Evolutionary conservation across 2,888 invertebrate species (phyloP).

Genomic region (Drosophila percnosoma): DNA sequence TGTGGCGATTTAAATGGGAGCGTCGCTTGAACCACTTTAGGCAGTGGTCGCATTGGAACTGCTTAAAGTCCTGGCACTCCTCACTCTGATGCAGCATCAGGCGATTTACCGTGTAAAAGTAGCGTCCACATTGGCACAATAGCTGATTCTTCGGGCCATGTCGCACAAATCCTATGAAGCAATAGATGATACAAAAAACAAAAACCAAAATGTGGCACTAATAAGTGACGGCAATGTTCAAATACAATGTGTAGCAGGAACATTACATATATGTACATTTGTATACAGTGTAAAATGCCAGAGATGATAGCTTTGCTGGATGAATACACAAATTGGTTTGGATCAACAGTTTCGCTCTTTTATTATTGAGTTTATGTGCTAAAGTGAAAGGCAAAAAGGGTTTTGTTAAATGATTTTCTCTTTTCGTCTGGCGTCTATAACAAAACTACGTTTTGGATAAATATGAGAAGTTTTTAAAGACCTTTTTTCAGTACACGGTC

Average conservation of each 20-base stretch:
- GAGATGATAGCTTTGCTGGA: conserved; percentile 41
- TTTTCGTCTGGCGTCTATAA: conserved; percentile 25
- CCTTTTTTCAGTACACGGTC: conserved; percentile 42
- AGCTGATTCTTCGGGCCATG: conserved; percentile 67
- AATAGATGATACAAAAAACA: conserved; percentile 37
- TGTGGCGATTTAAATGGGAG: conserved; percentile 82
- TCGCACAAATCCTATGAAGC: conserved; percentile 46
- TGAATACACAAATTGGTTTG: conserved; percentile 70
- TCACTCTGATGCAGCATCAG: conserved; percentile 77
- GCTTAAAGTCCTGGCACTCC: conserved; percentile 79
- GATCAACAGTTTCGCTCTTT: conserved; percentile 25
- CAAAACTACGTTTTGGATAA: conserved; percentile 11
- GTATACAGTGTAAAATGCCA: conserved; percentile 14
- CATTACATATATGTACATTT: conserved; percentile 1
- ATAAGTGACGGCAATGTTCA: conserved; percentile 20
- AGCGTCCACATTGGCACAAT: conserved; percentile 85
- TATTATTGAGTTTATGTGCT: conserved; percentile 26
- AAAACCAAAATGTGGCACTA: conserved; percentile 17
- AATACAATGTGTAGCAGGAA: conserved; percentile 3
- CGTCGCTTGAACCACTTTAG: conserved; percentile 82
- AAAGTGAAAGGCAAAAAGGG: conserved; percentile 23
- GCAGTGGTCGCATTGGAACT: conserved; percentile 78
- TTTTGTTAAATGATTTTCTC: conserved; percentile 16
- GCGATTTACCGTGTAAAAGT: conserved; percentile 75
- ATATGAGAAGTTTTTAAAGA: conserved; percentile 24